These are phyloP conservation scores for Spongilla lacustris DNA, from an alignment of 37 sponge, comb jelly and placozoan species.

Conservation along the genomic window DNA sequence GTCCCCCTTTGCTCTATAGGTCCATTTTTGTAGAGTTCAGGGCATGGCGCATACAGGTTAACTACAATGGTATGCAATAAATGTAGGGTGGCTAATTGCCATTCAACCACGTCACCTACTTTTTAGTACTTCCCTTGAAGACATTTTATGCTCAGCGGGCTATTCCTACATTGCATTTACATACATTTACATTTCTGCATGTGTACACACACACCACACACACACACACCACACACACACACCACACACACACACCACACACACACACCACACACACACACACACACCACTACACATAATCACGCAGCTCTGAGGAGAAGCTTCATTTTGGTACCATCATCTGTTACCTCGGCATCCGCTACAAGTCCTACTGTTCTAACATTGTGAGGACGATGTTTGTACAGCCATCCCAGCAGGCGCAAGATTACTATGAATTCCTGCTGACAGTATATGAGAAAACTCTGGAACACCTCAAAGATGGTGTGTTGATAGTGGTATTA, in stretches of 20 bases:
- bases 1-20: too few relatives aligned
- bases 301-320: constrained; percentile 74
- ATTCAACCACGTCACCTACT: too few relatives aligned
- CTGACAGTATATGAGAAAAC: constrained; percentile 77
- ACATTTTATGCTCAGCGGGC: too few relatives aligned
- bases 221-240: too few relatives aligned
- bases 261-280: neutral
- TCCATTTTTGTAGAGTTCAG: too few relatives aligned
- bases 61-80: too few relatives aligned
- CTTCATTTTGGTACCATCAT: constrained; percentile 92
- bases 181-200: too few relatives aligned
- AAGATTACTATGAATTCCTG: constrained; percentile 84
- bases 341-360: constrained; percentile 87
- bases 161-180: too few relatives aligned
- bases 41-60: too few relatives aligned
- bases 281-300: neutral
- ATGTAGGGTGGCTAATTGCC: too few relatives aligned
- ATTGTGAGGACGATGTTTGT: constrained; percentile 94
- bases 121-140: too few relatives aligned
- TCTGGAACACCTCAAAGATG: constrained; percentile 59
- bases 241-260: neutral
- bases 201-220: too few relatives aligned
- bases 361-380: constrained; percentile 95
- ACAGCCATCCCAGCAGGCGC: constrained; percentile 88
- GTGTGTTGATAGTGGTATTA: neutral